These are phyloP conservation scores for Eupristina koningsbergeri DNA, from an alignment of 1,140 invertebrate species.

Conservation along the genomic window DNA sequence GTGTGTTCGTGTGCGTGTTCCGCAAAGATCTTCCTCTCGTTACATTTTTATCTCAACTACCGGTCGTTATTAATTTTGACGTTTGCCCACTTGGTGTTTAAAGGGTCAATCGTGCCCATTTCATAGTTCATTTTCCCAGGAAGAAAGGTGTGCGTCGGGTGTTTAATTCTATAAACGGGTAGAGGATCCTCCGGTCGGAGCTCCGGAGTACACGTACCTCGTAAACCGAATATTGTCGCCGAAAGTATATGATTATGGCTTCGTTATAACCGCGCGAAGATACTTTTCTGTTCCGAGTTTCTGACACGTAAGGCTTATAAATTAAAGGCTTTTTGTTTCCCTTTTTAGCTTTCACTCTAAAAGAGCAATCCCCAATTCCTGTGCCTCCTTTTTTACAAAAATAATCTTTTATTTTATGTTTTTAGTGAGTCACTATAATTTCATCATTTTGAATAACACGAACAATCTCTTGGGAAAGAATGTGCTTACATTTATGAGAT, in stretches of 20 bases:
- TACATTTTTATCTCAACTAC: not conserved
- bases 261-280: slow-evolving; percentile 67
- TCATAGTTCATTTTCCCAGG: slow-evolving; percentile 23
- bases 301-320: slow-evolving; percentile 46
- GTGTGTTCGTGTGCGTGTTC: no score
- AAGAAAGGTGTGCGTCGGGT: not conserved
- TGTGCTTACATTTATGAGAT: not conserved
- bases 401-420: not conserved
- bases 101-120: not conserved
- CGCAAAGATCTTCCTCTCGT: not conserved
- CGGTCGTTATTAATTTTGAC: not conserved
- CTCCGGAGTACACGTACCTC: slow-evolving; percentile 62
- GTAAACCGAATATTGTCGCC: slow-evolving; percentile 73
- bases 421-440: not conserved
- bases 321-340: slow-evolving; percentile 26
- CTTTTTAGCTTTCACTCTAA: slow-evolving; percentile 12
- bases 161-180: not conserved
- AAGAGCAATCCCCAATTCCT: slow-evolving; percentile 35
- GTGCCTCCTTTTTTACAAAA: not conserved
- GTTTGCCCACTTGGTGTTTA: slow-evolving; percentile 41
- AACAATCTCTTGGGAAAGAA: not conserved
- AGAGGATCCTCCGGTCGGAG: slow-evolving; percentile 51
- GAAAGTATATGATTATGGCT: slow-evolving; percentile 72
- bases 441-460: not conserved
- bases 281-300: slow-evolving; percentile 9